Evolutionary conservation across 2,113 vertebrate species (phyloP).

Genomic region (Sinosuthora webbiana): DNA sequence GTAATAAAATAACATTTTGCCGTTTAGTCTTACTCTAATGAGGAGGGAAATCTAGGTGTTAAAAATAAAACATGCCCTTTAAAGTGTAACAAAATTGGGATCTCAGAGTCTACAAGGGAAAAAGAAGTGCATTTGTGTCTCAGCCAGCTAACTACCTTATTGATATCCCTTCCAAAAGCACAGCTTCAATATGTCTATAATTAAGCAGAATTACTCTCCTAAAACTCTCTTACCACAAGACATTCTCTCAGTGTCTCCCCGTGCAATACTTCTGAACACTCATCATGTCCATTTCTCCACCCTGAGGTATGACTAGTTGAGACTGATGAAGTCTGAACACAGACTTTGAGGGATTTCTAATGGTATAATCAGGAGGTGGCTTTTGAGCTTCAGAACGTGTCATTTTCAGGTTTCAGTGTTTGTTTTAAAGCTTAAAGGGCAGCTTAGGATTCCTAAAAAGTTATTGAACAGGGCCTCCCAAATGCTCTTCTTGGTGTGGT

Average conservation of each 20-base stretch:
- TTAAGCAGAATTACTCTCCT: constrained; percentile 32
- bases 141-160: constrained; percentile 6
- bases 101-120: background rate
- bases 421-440: constrained; percentile 31
- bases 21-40: background rate
- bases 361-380: constrained; percentile 40
- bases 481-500: background rate
- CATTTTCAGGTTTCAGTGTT: constrained; percentile 5
- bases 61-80: background rate
- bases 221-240: constrained; percentile 36
- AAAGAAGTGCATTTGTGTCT: background rate
- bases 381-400: constrained; percentile 6
- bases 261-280: constrained; percentile 40
- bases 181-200: background rate
- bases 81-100: background rate
- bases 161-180: background rate
- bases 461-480: background rate
- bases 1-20: background rate
- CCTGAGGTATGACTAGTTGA: constrained; percentile 19
- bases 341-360: constrained; percentile 46
- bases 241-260: constrained; percentile 20
- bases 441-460: constrained; percentile 13
- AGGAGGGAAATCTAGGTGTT: background rate
- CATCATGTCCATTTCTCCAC: constrained; percentile 29
- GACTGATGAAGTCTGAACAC: constrained; percentile 37